Percentiles rank a stretch among this genome's conserved stretches.
Evolutionary conservation across 2,888 invertebrate species (phyloP).

Genomic region (Bellardia pandia): DNA sequence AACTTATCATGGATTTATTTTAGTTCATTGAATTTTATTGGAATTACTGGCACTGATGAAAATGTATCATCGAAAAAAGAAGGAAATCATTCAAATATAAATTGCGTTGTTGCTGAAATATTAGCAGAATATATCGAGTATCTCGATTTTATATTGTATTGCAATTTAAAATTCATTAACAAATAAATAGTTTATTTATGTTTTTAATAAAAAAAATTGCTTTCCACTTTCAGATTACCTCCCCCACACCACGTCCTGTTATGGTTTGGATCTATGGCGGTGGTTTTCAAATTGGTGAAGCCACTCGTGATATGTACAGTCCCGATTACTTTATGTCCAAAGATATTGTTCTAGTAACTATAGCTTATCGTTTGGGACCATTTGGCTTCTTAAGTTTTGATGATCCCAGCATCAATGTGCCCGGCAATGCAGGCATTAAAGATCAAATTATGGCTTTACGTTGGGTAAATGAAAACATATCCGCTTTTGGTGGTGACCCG

Average conservation of each 20-base stretch:
- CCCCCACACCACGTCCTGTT: conserved; percentile 80
- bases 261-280: conserved; percentile 86
- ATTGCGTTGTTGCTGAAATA: too few relatives aligned
- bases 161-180: too few relatives aligned
- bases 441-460: conserved; percentile 85
- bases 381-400: conserved; percentile 85
- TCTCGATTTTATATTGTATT: too few relatives aligned
- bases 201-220: not conserved
- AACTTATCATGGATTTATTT: too few relatives aligned
- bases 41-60: too few relatives aligned
- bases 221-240: conserved; percentile 76
- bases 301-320: conserved; percentile 83
- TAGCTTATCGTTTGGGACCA: conserved; percentile 85
- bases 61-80: too few relatives aligned
- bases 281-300: conserved; percentile 84
- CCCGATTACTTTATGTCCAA: conserved; percentile 85
- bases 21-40: too few relatives aligned
- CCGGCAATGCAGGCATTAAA: conserved; percentile 86
- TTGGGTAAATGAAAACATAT: conserved; percentile 85
- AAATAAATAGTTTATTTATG: too few relatives aligned
- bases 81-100: too few relatives aligned
- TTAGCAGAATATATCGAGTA: too few relatives aligned
- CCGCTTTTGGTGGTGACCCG: conserved; percentile 85
- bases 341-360: conserved; percentile 84
- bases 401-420: conserved; percentile 84